phyloP scores from a whole-genome alignment of 2,888 invertebrate species.

The Nephrotoma appendiculata region DNA sequence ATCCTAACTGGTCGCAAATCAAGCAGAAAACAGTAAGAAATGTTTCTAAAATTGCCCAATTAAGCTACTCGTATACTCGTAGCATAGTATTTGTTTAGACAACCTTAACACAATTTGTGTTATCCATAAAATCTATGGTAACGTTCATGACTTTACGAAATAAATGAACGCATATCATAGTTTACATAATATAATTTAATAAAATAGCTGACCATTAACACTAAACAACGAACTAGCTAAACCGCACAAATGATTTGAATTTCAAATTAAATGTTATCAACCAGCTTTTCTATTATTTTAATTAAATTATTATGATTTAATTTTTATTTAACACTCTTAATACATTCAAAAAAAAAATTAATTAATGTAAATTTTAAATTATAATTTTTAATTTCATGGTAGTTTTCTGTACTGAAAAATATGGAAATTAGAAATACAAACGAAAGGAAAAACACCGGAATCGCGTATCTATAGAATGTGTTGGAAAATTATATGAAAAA shows the following conservation, averaged over 20 bases:
- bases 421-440: not conserved
- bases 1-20: too few relatives aligned
- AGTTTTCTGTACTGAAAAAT: not conserved
- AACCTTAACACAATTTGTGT: too few relatives aligned
- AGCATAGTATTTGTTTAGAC: too few relatives aligned
- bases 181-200: not conserved
- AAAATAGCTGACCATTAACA: not conserved
- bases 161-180: not conserved
- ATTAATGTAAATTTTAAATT: not conserved
- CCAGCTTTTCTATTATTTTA: not conserved
- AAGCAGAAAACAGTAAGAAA: too few relatives aligned
- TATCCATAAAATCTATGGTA: not conserved
- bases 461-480: not conserved
- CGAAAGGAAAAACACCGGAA: not conserved
- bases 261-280: not conserved
- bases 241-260: not conserved
- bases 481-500: not conserved
- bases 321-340: not conserved
- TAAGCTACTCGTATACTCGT: too few relatives aligned
- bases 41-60: too few relatives aligned
- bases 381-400: not conserved
- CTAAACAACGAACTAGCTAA: not conserved
- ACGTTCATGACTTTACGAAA: not conserved
- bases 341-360: not conserved
- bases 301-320: not conserved